Base-by-base conservation (phyloP, 1,140 invertebrate genomes). In the Chlorops oryzae region DNA sequence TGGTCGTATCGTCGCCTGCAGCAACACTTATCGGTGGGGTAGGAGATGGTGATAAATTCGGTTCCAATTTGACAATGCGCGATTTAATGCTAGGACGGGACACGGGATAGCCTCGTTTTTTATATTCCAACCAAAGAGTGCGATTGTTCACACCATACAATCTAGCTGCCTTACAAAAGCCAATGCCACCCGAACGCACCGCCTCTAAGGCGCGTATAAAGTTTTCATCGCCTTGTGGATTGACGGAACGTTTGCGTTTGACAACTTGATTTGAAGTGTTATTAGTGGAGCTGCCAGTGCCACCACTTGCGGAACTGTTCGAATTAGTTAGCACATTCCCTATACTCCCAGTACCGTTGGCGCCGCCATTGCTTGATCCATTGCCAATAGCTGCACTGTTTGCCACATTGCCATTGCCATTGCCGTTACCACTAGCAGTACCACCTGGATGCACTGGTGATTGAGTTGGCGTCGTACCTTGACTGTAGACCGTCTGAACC, bases 61-160 rank as follows among this genome's bases (percentile, higher is more conserved):
- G 70, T 57, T 85, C 83, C 47, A 81, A 78, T 57, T 86, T 86
- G 20, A 80, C 78, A 9, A 80, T 77, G 39, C 84, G 73, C 46
- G 80, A 82, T 61, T 85, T 86, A 22, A 86, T 79, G 61, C 84
- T 86, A 1, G 85, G 81, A 45, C 86, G 70, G 52, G 81, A 85
- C 53, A 86, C 83, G 2, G 85, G 85, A 63, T 89, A 89, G 0
- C 87, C 87, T 15, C 84, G 77, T 65, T 87, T 87, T 58, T 87
- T 88, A 61, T 88, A 89, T 59, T 90, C 87, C 13, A 89, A 74
- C 87, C 87, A 90, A 1, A 90, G 69, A 0, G 87, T 89, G 27
- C 87, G 76, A 70, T 88, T 89, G 71, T 89, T 90, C 2, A 89
- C 86, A 13, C 86, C 86, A 65, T 84, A 89, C 70, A 88, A 80